Evolutionary conservation across 2,888 invertebrate species (phyloP), one percentile per base, ranked within the genome.

Genomic region (Ectemnius continuus): DNA sequence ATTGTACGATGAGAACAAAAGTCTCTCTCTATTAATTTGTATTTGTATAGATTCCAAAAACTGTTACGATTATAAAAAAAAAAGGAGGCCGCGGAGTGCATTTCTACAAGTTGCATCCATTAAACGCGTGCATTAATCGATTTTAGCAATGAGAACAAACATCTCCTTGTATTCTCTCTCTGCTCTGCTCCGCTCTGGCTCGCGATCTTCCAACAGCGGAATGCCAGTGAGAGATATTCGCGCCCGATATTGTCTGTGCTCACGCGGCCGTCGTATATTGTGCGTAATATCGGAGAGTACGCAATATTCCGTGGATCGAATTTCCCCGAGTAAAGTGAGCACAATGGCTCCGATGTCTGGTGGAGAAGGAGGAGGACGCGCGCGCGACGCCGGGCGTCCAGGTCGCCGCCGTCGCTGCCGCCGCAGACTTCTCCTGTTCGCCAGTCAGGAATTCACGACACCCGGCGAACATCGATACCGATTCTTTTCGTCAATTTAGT

Each of bases 251-350:
- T 56, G 16, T 57, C 11, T 36, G 11, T 16, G 5, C 18, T 16
- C 13, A 23, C 2, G 46, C 26, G 11, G 26, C 4, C 13, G 20
- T 6, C 18, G 61, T 36, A 56, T 46, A 62, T 48, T 45, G 52
- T 62, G 72, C 75, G 75, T 70, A 75, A 71, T 76, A 76, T 75
- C 60, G 57, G n/a, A 14, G 52, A 52, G 52, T 52, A 16, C 52
- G 52, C 52, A 52, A 52, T 52, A 52, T 52, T 16, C 52, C 45
- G 20, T 36, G 45, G 72, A 82, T 80, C 70, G 75, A 75, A 78
- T 80, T 82, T 82, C 67, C 56, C 62, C 52, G 63, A 67, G 75
- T 71, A 79, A 73, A 71, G 71, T 60, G 72, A 70, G 61, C 69
- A 76, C 71, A 71, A 72, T 68, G 36, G 69, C 68, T 76, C 65